phyloP scores from a whole-genome alignment of 37 sponge, comb jelly and placozoan species.

The Ianthella basta region DNA sequence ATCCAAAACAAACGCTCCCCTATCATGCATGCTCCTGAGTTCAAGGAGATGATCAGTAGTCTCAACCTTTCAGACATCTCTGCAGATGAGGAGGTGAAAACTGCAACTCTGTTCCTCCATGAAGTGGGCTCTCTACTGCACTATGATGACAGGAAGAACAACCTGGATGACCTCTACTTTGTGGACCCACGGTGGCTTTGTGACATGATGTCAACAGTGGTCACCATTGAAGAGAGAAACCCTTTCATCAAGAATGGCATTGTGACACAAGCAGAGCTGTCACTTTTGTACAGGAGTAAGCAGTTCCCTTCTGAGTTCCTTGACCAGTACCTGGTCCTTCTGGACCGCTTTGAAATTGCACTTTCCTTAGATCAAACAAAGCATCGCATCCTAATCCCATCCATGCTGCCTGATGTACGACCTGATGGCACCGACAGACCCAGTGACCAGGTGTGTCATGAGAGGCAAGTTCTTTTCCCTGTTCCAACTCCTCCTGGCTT shows the following conservation, averaged over 20 bases:
- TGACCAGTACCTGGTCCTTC: conserved; percentile 65
- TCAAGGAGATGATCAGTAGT: conserved; percentile 32
- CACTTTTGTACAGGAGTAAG: conserved; percentile 38
- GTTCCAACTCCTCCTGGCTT: conserved; percentile 63
- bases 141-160: conserved; percentile 57
- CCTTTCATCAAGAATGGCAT: conserved; percentile 68
- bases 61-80: conserved; percentile 35
- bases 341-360: conserved; percentile 78
- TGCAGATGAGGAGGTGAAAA: conserved; percentile 52
- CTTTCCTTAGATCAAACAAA: conserved; percentile 53
- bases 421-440: conserved; percentile 27
- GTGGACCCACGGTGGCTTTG: conserved; percentile 74
- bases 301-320: conserved; percentile 49
- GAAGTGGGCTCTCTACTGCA: conserved; percentile 68
- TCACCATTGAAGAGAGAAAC: conserved; percentile 58
- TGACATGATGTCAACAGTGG: conserved; percentile 74
- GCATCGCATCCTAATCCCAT: conserved; percentile 56
- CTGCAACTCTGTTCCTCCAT: conserved; percentile 51
- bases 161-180: conserved; percentile 74
- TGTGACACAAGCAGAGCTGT: conserved; percentile 38
- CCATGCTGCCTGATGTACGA: conserved; percentile 60
- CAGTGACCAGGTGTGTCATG: conserved; percentile 13
- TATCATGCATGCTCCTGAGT: conserved; percentile 44
- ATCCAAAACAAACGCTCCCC: conserved; percentile 7
- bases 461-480: conserved; percentile 48